Evolutionary conservation across 2,113 vertebrate genomes (phyloP), one percentile per base, ranked within the genome.

Genomic region (Vimba vimba): DNA sequence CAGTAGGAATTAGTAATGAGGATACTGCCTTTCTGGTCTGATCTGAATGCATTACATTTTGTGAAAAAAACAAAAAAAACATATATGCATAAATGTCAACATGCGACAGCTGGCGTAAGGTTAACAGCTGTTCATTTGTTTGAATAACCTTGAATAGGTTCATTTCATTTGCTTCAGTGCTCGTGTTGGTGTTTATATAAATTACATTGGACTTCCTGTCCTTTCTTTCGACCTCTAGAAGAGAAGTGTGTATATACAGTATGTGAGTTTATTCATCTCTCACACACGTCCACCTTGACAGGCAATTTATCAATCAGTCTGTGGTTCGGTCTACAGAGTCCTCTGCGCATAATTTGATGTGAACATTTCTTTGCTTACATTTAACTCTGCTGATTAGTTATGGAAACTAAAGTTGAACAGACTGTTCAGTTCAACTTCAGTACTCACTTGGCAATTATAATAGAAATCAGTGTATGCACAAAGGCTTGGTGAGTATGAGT

Each of bases 121-220:
- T 64, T n/a, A 80, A 55, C 85, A 86, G 59, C 82, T 89, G 82
- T 52, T 66, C 25, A 13, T 79, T 4, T 83, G 39, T 88, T 80
- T 86, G 60, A 52, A 84, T 83, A 85, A 86, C 79, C 84, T 77
- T 52, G 55, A 90, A 78, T 74, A 36, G 73, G 55, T 62, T 57
- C 25, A 66, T 50, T 52, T 82, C 1, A 82, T 68, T 68, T 7
- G 47, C 43, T 82, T 23, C 43, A 36, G 62, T 25, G 27, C 60
- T 52, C 1, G 3, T 50, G 43, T 68, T 15, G 25, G 43, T 82
- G 39, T 69, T 68, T 80, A 47, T 30, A 45, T 80, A 45, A 80
- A 80, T 47, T 27, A 80, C 15, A 64, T 64, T 19, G 9, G 43
- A 82, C 79, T 55, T 82, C 79, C 62, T 68, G 79, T 68, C 19